Conservation (phyloP, 2,797 vertebrate species). For the Enteromius viviparus region DNA sequence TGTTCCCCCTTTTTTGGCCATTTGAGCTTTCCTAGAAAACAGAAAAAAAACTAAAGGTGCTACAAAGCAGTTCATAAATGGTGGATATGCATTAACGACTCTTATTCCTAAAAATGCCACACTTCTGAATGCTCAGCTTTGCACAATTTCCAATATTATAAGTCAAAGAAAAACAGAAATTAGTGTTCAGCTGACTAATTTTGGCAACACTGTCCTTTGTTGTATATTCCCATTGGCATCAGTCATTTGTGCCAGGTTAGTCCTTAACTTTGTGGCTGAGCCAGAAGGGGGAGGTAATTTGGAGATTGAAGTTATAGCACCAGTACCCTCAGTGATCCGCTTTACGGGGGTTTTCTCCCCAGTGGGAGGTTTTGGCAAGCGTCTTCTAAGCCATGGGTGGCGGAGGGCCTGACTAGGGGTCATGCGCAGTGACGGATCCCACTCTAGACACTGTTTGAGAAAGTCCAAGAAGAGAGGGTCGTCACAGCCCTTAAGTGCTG, state of each 20-base stretch:
- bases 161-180: slow-evolving; percentile 45
- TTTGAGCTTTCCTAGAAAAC: slow-evolving; percentile 49
- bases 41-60: slow-evolving; percentile 76
- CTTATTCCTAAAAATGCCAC: slow-evolving; percentile 72
- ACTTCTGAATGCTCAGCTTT: slow-evolving; percentile 62
- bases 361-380: slow-evolving; percentile 92
- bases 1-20: slow-evolving; percentile 84
- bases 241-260: slow-evolving; percentile 95
- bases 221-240: slow-evolving; percentile 99
- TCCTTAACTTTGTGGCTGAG: slow-evolving; percentile 93
- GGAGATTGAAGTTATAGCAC: slow-evolving; percentile 93
- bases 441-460: slow-evolving; percentile 97
- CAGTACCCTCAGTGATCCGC: slow-evolving; percentile 84
- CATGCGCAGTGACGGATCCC: slow-evolving; percentile 93
- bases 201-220: slow-evolving; percentile 96
- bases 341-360: slow-evolving; percentile 87
- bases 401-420: slow-evolving; percentile 93
- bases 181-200: slow-evolving; percentile 92
- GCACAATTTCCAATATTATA: slow-evolving; percentile 51
- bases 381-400: slow-evolving; percentile 93
- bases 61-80: slow-evolving; percentile 80
- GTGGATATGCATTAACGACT: slow-evolving; percentile 81
- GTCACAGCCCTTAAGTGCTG: slow-evolving; percentile 93
- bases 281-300: slow-evolving; percentile 92
- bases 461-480: slow-evolving; percentile 97